Percentiles rank a stretch among this genome's conserved stretches.
These are phyloP conservation scores for Cirrhinus mrigala DNA, from an alignment of 2,797 vertebrate genomes.

Conservation along the genomic window DNA sequence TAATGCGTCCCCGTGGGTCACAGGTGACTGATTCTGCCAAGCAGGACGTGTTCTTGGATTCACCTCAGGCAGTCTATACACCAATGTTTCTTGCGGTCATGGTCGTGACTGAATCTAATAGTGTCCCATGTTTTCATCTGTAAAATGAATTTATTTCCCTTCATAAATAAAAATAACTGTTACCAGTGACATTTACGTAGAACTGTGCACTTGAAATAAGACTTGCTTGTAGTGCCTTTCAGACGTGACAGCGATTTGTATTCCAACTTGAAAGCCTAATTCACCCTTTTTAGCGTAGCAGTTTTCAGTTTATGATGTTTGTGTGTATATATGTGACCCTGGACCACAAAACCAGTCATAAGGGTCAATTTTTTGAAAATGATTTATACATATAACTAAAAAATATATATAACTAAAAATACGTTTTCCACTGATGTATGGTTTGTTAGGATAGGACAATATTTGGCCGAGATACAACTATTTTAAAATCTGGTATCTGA, in stretches of 20 bases:
- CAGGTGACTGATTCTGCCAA: not conserved
- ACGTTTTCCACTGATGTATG: no score
- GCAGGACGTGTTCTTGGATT: constrained; percentile 2
- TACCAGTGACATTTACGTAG: not conserved
- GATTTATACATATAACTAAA: no score
- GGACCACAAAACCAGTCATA: no score
- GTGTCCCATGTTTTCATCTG: not conserved
- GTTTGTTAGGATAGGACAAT: no score
- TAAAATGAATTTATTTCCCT: not conserved
- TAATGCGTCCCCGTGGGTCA: not conserved
- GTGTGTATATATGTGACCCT: no score
- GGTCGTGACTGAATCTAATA: not conserved
- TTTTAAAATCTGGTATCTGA: no score
- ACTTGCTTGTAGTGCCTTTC: not conserved
- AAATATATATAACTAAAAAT: no score
- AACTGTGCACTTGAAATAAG: not conserved
- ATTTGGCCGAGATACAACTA: no score
- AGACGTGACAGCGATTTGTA: not conserved
- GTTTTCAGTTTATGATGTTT: no score
- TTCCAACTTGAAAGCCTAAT: not conserved
- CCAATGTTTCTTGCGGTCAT: not conserved
- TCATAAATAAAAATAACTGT: not conserved
- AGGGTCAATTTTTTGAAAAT: no score
- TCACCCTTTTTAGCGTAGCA: not conserved
- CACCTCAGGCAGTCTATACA: not conserved